phyloP scores from a whole-genome alignment of 2,113 vertebrate species.

The Typhlomys cinereus region DNA sequence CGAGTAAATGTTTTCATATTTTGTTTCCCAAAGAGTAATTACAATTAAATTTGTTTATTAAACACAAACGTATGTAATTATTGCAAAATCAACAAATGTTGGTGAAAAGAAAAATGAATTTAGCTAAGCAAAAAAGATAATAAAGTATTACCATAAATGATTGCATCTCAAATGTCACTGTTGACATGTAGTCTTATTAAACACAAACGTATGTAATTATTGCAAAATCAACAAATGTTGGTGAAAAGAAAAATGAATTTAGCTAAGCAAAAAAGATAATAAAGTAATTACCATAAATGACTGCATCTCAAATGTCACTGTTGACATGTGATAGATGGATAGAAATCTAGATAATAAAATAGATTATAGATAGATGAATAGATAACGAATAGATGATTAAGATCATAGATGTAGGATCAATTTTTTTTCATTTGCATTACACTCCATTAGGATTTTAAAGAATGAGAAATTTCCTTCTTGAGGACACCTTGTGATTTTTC shows the following conservation, averaged over 20 bases:
- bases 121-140: not conserved
- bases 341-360: not conserved
- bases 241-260: not conserved
- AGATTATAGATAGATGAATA: not conserved
- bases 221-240: not conserved
- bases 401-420: not conserved
- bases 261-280: not conserved
- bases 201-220: not conserved
- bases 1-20: not conserved
- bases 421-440: conserved; percentile 1
- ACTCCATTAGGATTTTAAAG: not conserved
- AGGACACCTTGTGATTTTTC: conserved; percentile 50
- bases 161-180: not conserved
- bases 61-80: not conserved
- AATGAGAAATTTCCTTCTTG: conserved; percentile 14
- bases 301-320: not conserved
- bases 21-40: conserved; percentile 8
- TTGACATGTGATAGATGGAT: not conserved
- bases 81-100: not conserved
- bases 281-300: not conserved
- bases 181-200: not conserved
- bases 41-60: conserved; percentile 44
- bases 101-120: not conserved
- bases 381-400: not conserved
- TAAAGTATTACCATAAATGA: not conserved